A percentile compares a stretch with the other conserved stretches of the same genome.
phyloP scores from a whole-genome alignment of 1,140 invertebrate genomes.

The Monochamus saltuarius region DNA sequence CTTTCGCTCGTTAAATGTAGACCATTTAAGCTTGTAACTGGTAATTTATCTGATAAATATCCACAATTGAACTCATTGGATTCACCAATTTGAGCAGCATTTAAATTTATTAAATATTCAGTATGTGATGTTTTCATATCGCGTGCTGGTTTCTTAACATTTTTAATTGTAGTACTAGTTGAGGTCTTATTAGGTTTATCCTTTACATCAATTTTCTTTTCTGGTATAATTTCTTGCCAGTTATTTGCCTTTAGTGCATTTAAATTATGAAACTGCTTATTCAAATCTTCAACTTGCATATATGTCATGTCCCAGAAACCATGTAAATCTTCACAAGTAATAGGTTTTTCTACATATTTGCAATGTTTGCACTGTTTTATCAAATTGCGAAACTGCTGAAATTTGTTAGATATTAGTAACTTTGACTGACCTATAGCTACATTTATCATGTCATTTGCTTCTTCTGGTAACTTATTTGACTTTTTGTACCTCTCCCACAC shows the following conservation, averaged over 20 bases:
- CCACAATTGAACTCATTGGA: too few relatives aligned
- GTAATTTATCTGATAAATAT: too few relatives aligned
- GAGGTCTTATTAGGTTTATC: conserved; percentile 17
- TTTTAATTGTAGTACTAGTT: conserved; percentile 23
- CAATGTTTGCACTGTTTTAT: conserved; percentile 62
- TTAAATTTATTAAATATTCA: not conserved
- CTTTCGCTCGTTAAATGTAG: not conserved
- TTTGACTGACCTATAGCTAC: conserved; percentile 68
- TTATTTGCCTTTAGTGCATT: conserved; percentile 52
- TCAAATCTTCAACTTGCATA: conserved; percentile 60
- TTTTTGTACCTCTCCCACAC: conserved; percentile 35
- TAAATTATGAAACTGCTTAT: conserved; percentile 58
- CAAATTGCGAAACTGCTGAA: conserved; percentile 65
- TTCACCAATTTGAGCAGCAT: too few relatives aligned
- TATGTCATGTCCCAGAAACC: conserved; percentile 78
- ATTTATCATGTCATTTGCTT: conserved; percentile 62
- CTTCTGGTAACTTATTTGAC: conserved; percentile 47
- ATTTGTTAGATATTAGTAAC: conserved; percentile 66
- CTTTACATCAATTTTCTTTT: conserved; percentile 19
- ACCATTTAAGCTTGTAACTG: too few relatives aligned
- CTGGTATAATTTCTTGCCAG: conserved; percentile 56
- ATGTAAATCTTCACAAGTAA: conserved; percentile 66
- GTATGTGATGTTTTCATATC: conserved; percentile 19
- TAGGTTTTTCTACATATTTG: conserved; percentile 52
- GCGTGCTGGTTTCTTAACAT: conserved; percentile 33